These are phyloP conservation scores for Rhabdomys dilectus DNA, from an alignment of 2,113 vertebrate genomes.

Conservation along the genomic window DNA sequence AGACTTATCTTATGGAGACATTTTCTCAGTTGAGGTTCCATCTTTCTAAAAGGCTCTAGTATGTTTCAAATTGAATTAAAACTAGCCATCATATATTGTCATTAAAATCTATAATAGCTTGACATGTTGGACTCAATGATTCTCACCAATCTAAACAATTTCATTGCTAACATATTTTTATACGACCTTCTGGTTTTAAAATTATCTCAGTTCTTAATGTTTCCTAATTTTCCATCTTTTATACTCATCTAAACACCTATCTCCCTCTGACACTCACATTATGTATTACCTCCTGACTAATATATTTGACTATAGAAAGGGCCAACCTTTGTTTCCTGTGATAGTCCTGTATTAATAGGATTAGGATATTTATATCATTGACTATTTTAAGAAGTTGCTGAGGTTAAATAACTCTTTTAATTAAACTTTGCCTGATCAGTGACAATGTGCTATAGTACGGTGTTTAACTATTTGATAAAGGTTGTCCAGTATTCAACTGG, in stretches of 20 bases:
- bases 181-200: not conserved
- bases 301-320: not conserved
- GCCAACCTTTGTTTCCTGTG: not conserved
- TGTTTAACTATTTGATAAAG: not conserved
- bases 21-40: not conserved
- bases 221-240: not conserved
- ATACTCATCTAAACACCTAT: not conserved
- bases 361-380: not conserved
- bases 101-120: not conserved
- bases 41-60: not conserved
- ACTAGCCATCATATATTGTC: not conserved
- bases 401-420: not conserved
- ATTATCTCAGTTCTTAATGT: not conserved
- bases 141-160: not conserved
- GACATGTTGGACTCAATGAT: not conserved
- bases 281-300: not conserved
- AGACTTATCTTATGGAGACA: fast-evolving
- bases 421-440: not conserved
- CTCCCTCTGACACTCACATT: not conserved
- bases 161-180: not conserved
- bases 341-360: not conserved
- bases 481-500: not conserved
- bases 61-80: not conserved
- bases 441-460: fast-evolving
- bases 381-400: not conserved